Evolutionary conservation across 2,888 invertebrate genomes (phyloP).

Genomic region (Thymelicus sylvestris): DNA sequence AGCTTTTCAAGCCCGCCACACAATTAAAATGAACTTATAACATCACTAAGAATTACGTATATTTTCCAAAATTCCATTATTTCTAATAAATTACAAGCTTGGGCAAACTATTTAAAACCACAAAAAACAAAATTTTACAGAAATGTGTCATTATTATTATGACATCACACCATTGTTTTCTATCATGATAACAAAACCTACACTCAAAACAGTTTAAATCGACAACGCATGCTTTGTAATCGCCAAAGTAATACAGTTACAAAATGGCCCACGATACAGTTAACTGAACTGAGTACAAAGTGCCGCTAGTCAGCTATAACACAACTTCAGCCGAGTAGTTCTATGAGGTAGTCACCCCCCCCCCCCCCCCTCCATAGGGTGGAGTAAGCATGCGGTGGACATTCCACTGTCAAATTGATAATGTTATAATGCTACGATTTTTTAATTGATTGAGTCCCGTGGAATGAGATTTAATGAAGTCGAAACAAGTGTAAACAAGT

Average conservation of each 20-base stretch:
- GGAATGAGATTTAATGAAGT: too few relatives aligned
- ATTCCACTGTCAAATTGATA: conserved; percentile 2
- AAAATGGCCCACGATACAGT: conserved; percentile 4
- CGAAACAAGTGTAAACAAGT: too few relatives aligned
- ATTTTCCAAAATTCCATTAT: too few relatives aligned
- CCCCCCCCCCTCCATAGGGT: neutral
- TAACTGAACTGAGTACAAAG: conserved; percentile 13
- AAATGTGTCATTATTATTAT: too few relatives aligned
- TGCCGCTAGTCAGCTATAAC: conserved; percentile 6
- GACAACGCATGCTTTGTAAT: neutral
- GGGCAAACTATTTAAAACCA: too few relatives aligned
- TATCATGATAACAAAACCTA: too few relatives aligned
- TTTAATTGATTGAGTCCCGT: neutral
- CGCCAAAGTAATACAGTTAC: neutral
- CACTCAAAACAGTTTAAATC: neutral
- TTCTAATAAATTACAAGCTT: too few relatives aligned
- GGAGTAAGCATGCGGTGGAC: neutral
- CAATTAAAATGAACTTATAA: too few relatives aligned
- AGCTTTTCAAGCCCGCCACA: too few relatives aligned
- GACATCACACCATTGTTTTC: too few relatives aligned
- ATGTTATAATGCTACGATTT: neutral
- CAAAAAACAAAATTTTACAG: too few relatives aligned
- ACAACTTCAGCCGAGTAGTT: conserved; percentile 9
- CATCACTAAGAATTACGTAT: too few relatives aligned
- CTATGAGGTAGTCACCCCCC: neutral